Evolutionary conservation across 2,888 invertebrate species (phyloP).

Genomic region (Hedychridium roseum): DNA sequence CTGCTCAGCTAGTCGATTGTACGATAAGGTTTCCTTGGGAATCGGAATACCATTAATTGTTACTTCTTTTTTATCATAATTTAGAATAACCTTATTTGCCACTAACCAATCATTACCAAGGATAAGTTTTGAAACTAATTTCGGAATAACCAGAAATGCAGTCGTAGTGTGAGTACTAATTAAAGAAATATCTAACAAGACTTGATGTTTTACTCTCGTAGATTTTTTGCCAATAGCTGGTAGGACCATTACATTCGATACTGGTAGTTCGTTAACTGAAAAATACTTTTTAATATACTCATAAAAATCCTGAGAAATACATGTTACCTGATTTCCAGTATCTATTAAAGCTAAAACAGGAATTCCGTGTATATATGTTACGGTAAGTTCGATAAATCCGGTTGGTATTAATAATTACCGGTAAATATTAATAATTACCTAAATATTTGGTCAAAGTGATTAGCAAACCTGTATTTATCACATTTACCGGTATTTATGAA

Average conservation of each 20-base stretch:
- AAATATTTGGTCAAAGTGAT: too few relatives aligned
- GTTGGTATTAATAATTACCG: too few relatives aligned
- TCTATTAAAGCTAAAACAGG: slow-evolving; percentile 6
- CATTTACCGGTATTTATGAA: too few relatives aligned
- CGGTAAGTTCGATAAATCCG: too few relatives aligned
- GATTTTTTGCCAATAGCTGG: slow-evolving; percentile 15
- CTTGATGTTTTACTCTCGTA: slow-evolving; percentile 12
- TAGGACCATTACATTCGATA: slow-evolving; percentile 9
- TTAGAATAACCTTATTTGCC: slow-evolving; percentile 4
- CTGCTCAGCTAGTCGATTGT: too few relatives aligned
- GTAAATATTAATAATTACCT: too few relatives aligned
- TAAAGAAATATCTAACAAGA: slow-evolving; percentile 4
- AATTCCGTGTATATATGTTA: too few relatives aligned
- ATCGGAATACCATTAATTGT: background rate
- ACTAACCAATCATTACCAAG: slow-evolving; percentile 18
- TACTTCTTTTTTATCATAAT: slow-evolving; percentile 3
- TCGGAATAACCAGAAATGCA: slow-evolving; percentile 15
- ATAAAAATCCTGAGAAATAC: slow-evolving; percentile 14
- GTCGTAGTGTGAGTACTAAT: background rate
- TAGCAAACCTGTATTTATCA: too few relatives aligned
- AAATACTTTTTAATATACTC: background rate
- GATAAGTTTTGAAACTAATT: slow-evolving; percentile 15
- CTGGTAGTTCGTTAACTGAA: slow-evolving; percentile 7
- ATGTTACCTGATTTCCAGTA: slow-evolving; percentile 15
- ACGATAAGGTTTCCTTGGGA: background rate